Conservation (phyloP, 2,797 vertebrate genomes). For the Melanotaenia nigrans region DNA sequence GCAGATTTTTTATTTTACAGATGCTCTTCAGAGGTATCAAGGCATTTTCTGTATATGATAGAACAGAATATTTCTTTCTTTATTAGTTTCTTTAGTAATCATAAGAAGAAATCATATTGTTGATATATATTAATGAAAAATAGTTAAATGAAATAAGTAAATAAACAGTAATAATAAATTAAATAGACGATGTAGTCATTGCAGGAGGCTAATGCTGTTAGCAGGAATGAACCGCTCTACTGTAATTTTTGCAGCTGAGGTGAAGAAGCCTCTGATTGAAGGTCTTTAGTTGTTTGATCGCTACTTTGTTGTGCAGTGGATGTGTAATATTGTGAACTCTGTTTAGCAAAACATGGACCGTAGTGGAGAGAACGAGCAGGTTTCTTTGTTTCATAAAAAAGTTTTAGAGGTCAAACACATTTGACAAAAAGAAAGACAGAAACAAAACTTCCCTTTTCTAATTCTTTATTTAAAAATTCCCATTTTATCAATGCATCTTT, state of each 20-base stretch:
- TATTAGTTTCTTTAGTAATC: background rate
- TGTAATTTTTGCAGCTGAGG: background rate
- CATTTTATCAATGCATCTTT: background rate
- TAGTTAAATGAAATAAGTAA: background rate
- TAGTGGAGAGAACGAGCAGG: background rate
- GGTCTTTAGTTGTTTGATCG: background rate
- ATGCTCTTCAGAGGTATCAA: background rate
- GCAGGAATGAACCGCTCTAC: too few species aligned
- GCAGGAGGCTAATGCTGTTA: too few species aligned
- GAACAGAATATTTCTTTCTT: background rate
- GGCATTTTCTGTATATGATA: background rate
- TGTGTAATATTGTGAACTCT: too few species aligned
- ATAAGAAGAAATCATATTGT: too few species aligned
- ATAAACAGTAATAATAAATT: background rate
- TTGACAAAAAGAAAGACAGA: background rate
- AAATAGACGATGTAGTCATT: background rate
- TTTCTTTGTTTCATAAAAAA: background rate
- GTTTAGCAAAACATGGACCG: too few species aligned
- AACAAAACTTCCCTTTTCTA: background rate
- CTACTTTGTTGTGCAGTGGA: too few species aligned
- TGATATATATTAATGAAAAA: too few species aligned
- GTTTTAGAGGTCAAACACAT: background rate
- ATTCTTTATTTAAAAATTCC: background rate
- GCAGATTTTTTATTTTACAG: background rate
- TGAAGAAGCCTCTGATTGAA: background rate